phyloP scores from a whole-genome alignment of 2,113 vertebrate genomes.

The Pheucticus melanocephalus region DNA sequence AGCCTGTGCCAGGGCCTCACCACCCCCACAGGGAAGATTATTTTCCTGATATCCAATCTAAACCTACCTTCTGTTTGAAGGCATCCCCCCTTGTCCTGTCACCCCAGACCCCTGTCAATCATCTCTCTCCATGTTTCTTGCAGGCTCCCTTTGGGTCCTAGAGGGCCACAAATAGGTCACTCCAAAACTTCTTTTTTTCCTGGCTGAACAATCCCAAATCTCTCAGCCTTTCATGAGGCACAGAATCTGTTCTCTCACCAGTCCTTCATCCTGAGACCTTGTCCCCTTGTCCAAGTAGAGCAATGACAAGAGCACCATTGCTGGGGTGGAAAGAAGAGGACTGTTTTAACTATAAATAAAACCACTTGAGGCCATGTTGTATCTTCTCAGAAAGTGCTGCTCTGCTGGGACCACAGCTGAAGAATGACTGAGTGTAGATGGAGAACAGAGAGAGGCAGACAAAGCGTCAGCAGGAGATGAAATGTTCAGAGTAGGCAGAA shows the following conservation, averaged over 20 bases:
- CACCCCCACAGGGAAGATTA: neutral
- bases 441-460: neutral
- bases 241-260: neutral
- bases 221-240: neutral
- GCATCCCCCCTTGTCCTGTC: neutral
- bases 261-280: neutral
- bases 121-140: neutral
- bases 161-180: neutral
- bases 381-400: neutral
- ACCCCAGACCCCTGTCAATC: neutral
- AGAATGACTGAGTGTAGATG: neutral
- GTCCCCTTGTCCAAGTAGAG: neutral
- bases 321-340: neutral
- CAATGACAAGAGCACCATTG: neutral
- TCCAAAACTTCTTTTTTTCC: neutral
- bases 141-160: neutral
- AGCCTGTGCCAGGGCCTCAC: accelerated
- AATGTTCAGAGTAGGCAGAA: neutral
- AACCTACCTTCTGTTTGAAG: neutral
- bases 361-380: neutral
- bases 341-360: neutral
- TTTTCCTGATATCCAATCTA: neutral
- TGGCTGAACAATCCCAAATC: neutral
- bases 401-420: neutral
- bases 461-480: neutral